A percentile compares a stretch with the other conserved stretches of the same genome.
These are phyloP conservation scores for Lates japonicus DNA, from an alignment of 2,797 vertebrate species.

Conservation along the genomic window DNA sequence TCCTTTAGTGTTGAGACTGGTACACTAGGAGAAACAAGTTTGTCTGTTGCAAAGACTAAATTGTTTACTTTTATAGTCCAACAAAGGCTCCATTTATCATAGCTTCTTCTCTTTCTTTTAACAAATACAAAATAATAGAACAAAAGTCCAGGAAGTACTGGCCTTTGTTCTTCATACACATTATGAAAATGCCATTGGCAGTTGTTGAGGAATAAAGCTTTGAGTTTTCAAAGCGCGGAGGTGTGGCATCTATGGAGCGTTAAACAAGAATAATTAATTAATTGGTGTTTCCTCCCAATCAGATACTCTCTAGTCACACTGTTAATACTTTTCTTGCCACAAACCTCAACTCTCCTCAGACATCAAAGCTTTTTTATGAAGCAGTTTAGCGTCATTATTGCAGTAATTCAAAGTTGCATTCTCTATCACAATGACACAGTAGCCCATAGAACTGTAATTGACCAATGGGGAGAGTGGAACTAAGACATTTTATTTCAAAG, in stretches of 20 bases:
- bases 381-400: conserved; percentile 73
- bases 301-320: conserved; percentile 53
- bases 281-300: conserved; percentile 74
- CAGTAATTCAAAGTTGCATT: conserved; percentile 80
- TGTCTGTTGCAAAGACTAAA: conserved; percentile 39
- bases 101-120: conserved; percentile 42
- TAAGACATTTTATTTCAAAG: conserved; percentile 78
- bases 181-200: conserved; percentile 56
- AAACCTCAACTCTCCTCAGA: conserved; percentile 62
- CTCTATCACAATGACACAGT: conserved; percentile 66
- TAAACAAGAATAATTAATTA: conserved; percentile 75
- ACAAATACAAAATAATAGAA: conserved; percentile 44
- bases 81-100: conserved; percentile 45
- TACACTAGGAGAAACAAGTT: conserved; percentile 32
- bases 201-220: conserved; percentile 39
- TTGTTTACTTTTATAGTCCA: conserved; percentile 55
- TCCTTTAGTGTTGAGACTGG: conserved; percentile 28
- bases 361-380: conserved; percentile 68
- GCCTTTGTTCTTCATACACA: too few species aligned
- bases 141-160: conserved; percentile 25
- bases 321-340: conserved; percentile 62
- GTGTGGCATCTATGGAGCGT: conserved; percentile 55
- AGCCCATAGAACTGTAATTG: conserved; percentile 73
- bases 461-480: conserved; percentile 74
- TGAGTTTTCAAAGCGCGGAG: conserved; percentile 54